A percentile compares a stretch with the other conserved stretches of the same genome.
These are phyloP conservation scores for Bhutanitis thaidina DNA, from an alignment of 2,888 invertebrate genomes.

Conservation along the genomic window DNA sequence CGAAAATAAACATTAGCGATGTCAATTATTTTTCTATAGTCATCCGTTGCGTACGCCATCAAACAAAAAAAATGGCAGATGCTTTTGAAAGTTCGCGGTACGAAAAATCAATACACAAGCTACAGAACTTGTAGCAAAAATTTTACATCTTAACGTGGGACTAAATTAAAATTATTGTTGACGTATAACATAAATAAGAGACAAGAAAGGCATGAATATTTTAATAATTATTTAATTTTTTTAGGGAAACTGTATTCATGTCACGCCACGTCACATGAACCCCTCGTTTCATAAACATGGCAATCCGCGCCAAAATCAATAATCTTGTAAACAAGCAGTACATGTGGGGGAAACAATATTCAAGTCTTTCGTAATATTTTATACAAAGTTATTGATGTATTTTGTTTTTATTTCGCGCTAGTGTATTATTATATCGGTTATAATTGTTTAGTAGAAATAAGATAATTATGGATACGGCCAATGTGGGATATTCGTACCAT, in stretches of 20 bases:
- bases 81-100: conserved; percentile 1
- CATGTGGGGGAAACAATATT: conserved; percentile 52
- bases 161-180: too few species aligned
- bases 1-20: too few species aligned
- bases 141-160: background rate
- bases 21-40: too few species aligned
- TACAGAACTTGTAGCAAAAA: background rate
- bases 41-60: too few species aligned
- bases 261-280: conserved; percentile 27
- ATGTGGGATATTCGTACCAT: conserved; percentile 91
- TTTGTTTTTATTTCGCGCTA: conserved; percentile 48
- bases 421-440: conserved; percentile 23
- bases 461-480: conserved; percentile 75
- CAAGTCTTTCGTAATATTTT: conserved; percentile 39
- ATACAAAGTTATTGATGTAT: conserved; percentile 47
- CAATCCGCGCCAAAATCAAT: conserved; percentile 59
- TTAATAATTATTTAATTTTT: too few species aligned
- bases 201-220: too few species aligned
- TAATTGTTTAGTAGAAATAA: conserved; percentile 27
- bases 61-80: too few species aligned
- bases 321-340: conserved; percentile 71
- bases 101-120: conserved; percentile 9
- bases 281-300: conserved; percentile 25
- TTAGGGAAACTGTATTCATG: background rate
- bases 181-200: too few species aligned